phyloP scores from a whole-genome alignment of 1,140 invertebrate species.

The Diorhabda carinulata region DNA sequence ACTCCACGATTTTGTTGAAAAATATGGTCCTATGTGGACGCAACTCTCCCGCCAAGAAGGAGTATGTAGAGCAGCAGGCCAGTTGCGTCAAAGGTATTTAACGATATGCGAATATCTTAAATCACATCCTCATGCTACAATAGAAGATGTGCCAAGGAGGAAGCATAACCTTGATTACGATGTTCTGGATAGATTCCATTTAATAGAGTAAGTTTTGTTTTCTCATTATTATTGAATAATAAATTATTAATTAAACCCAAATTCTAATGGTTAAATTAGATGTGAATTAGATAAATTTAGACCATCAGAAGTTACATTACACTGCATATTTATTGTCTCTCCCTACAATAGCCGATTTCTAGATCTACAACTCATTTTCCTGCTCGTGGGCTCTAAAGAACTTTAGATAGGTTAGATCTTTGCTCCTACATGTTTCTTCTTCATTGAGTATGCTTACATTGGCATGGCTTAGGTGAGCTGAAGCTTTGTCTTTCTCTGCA shows the following conservation, averaged over 20 bases:
- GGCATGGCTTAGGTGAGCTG: neutral
- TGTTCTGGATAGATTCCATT: no score
- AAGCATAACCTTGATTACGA: slow-evolving; percentile 8
- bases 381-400: no score
- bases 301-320: no score
- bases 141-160: slow-evolving; percentile 42
- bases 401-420: no score
- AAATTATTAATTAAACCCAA: no score
- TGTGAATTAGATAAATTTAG: no score
- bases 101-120: slow-evolving; percentile 45
- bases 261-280: no score
- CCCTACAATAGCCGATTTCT: no score
- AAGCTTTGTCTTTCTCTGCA: neutral
- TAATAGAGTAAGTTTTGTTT: no score
- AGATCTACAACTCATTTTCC: no score
- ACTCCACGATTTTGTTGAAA: slow-evolving; percentile 47
- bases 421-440: neutral
- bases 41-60: slow-evolving; percentile 29
- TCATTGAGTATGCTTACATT: slow-evolving; percentile 20
- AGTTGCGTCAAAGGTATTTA: slow-evolving; percentile 39
- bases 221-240: no score
- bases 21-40: slow-evolving; percentile 42
- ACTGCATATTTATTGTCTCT: no score
- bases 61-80: slow-evolving; percentile 33
- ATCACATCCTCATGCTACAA: slow-evolving; percentile 39